Evolutionary conservation across 2,113 vertebrate species (phyloP), one percentile per base, ranked within the genome.

Genomic region (Eupsittula cactorum): DNA sequence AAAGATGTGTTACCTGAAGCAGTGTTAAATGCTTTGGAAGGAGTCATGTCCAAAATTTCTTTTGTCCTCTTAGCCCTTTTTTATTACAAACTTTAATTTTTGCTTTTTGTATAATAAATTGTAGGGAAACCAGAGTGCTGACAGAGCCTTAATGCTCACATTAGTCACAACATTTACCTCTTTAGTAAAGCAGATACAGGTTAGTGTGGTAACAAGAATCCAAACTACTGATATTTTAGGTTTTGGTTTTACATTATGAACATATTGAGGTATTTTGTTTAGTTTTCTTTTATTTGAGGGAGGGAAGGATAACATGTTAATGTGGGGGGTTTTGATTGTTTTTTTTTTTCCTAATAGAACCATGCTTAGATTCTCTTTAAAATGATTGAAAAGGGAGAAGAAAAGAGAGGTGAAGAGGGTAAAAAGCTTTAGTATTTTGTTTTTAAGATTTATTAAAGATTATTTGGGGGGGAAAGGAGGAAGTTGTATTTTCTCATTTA

Each of bases 401-500:
- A 55, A 64, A 64, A 49, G 16, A 63, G 29, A 65, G 24, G 8
- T 67, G 29, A 77, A 53, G 11, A 16, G 9, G 12, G 12, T 74
- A 19, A 59, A 86, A 84, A 57, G 5, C 24, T 62, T 79, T 13
- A 35, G 3, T 84, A 21, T 79, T 92, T 23, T 63, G 18, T 63
- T 93, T 82, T 33, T 62, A 88, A 82, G 77, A 41, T 28, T 73
- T 41, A 50, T 65, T n/a, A 37, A 42, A 31, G 33, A 7, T 28
- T 82, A 63, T 87, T 64, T 6, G 3, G n/a, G 24, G 2, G 31
- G 10, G 21, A 4, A 59, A 35, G 63, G n/a, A 50, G 88, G 82
- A 96, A 90, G 60, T 63, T 81, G 23, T 89, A 59, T 91, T 84
- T 95, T 92, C 62, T 84, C 12, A n/a, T 79, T 86, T 31, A 87